These are phyloP conservation scores for Ceramica pisi DNA, from an alignment of 2,888 invertebrate genomes.

Conservation along the genomic window DNA sequence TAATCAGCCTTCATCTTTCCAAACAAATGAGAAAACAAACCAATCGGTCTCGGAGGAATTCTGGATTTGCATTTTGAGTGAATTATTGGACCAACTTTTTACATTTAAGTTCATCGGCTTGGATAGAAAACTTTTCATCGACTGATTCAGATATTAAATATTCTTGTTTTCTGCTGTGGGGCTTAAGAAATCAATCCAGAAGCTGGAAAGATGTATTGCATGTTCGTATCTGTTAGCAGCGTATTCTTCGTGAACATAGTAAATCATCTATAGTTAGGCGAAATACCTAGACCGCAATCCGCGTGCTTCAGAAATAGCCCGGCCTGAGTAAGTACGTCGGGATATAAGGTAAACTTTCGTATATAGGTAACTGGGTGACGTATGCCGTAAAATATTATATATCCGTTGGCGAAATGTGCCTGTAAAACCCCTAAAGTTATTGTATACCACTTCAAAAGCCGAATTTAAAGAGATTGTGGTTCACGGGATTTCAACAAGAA, in stretches of 20 bases:
- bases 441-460: conserved; percentile 63
- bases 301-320: conserved; percentile 81
- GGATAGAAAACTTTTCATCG: conserved; percentile 69
- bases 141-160: conserved; percentile 72
- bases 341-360: conserved; percentile 71
- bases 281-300: conserved; percentile 78
- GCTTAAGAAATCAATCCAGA: conserved; percentile 21
- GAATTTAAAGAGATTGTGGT: conserved; percentile 55
- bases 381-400: conserved; percentile 66
- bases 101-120: conserved; percentile 78
- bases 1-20: conserved; percentile 9
- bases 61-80: conserved; percentile 82
- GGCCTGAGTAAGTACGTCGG: conserved; percentile 74
- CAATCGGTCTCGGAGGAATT: conserved; percentile 65
- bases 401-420: conserved; percentile 73
- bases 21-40: conserved; percentile 55
- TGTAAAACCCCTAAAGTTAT: conserved; percentile 73
- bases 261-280: conserved; percentile 79
- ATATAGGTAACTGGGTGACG: conserved; percentile 68
- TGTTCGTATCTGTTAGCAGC: conserved; percentile 53
- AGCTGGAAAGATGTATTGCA: conserved; percentile 20
- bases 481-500: conserved; percentile 50
- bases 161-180: conserved; percentile 54
- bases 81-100: conserved; percentile 81
- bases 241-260: conserved; percentile 65